Base-by-base conservation (phyloP, 53 echinoderm and acorn worm genomes). In the Arbacia lixula region DNA sequence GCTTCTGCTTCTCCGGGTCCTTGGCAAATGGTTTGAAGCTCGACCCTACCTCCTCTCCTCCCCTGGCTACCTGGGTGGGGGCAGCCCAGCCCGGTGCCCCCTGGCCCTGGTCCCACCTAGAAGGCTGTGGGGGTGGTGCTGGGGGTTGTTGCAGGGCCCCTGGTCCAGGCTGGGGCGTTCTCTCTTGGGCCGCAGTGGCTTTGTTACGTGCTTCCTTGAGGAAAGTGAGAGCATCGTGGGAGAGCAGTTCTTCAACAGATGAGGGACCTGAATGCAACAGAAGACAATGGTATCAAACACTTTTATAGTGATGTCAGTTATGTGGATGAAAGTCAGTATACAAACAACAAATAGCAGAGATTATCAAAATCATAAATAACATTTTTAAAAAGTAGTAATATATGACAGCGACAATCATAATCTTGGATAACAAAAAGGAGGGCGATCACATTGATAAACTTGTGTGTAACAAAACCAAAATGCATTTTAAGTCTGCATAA, bases 11-110 rank as follows among this genome's bases (percentile, higher is more conserved):
- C 36, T 66, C 91, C 0, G 86, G 76, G 34, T 94, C 79, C 19
- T 69, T 78, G 32, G 77, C 86, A 64, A 94, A 94, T 2, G 91
- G 94, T 50, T 91, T 42, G 86, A 91, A 94, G 28, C 80, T 80
- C 0, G 65, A 61, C 24, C 66, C 67, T 25, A 41, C 83, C 17
- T 57, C 71, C 6, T 9, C 36, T 25, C 55, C 83, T 11, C 66
- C 71, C 6, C 19, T 56, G n/a, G 79, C 58, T 3, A 60, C 31
- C 28, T 43, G 73, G 29, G 52, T 16, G 12, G 66, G 83, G 19
- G 52, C 53, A 28, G 85, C 67, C 60, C 68, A 76, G 31, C 66
- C 66, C 10, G 46, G 38, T 6, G 9, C 66, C 36, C 34, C 86
- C 61, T 35, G 55, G 36, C 34, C 86, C 61, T 35, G 55, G 37